Evolutionary conservation across 2,888 invertebrate species (phyloP), one percentile per base, ranked within the genome.

Genomic region (Leucoptera coffeella): DNA sequence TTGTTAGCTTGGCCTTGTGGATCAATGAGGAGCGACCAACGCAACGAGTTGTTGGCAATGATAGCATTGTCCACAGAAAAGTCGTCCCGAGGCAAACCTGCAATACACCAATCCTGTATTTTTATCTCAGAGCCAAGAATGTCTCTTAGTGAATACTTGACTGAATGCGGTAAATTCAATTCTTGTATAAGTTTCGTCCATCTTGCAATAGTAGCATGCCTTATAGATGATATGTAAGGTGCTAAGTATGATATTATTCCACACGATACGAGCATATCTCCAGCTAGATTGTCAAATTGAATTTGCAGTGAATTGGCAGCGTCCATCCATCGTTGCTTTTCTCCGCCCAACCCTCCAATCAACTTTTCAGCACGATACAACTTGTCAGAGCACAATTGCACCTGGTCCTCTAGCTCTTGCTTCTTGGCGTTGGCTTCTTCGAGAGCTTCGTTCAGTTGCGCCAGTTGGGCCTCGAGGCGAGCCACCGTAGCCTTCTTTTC

Each of bases 211-310:
- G 77, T 74, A 15, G 60, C 53, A 25, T 57, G 52, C 42, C 85
- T 72, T 37, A 80, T 80, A 11, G 77, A 73, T 25, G 81, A 73
- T 4, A 87, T 90, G 39, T 91, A 88, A 0, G 92, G 85, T 0
- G 91, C 83, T 27, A 95, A 72, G 56, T 95, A 95, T 0, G 92
- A 86, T 35, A 94, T 90, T 20, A 91, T 78, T 10, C 88, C 93
- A 45, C 85, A 84, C 0, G 92, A 89, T 15, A 95, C 75, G 10
- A 95, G 64, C 38, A 93, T 85, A 56, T 94, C 93, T 1, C 94
- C 95, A 1, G 90, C 85, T 32, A 94, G 65, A 46, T 85, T 82
- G 49, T 91, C 85, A 45, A 81, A 90, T 26, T 82, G 72, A 2
- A 56, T 51, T 50, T 89, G 86, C 22, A 93, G 69, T 39, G 78